Evolutionary conservation across 2,113 vertebrate species (phyloP).

Genomic region (Trinectes maculatus): DNA sequence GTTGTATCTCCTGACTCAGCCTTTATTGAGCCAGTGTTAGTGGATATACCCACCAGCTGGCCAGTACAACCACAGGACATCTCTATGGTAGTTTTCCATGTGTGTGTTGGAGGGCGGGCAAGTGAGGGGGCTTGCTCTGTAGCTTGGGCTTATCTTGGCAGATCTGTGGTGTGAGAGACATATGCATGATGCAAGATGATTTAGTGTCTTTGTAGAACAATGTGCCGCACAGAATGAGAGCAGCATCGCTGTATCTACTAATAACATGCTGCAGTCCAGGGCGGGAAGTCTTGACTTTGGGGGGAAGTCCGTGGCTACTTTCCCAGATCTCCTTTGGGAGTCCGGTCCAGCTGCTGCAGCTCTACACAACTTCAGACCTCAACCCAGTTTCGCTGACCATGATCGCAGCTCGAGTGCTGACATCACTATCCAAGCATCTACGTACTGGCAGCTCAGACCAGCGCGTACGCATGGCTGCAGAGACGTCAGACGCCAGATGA

Average conservation of each 20-base stretch:
- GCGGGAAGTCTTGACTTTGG: neutral
- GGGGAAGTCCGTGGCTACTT: conserved; percentile 61
- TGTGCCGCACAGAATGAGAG: conserved; percentile 34
- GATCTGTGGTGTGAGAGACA: conserved; percentile 53
- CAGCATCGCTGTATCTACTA: conserved; percentile 52
- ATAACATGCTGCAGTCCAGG: conserved; percentile 44
- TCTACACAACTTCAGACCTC: conserved; percentile 43
- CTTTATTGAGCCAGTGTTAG: conserved; percentile 39
- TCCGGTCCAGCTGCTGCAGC: conserved; percentile 63
- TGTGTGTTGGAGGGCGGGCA: conserved; percentile 35
- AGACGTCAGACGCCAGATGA: conserved; percentile 47
- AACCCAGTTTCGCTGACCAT: conserved; percentile 33
- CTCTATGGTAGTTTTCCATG: conserved; percentile 64
- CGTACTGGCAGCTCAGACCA: conserved; percentile 33
- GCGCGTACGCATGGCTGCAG: conserved; percentile 32
- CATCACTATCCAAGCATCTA: conserved; percentile 59
- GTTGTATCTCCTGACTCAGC: conserved; percentile 59
- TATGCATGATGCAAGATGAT: conserved; percentile 34
- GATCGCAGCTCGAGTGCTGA: conserved; percentile 48
- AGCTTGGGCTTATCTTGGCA: no score
- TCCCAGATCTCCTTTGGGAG: conserved; percentile 73
- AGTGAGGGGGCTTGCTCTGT: conserved; percentile 20
- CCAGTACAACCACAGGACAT: conserved; percentile 21
- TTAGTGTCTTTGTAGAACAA: conserved; percentile 48
- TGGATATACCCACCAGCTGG: conserved; percentile 35